Evolutionary conservation across 2,113 vertebrate species (phyloP), one percentile per base, ranked within the genome.

Genomic region (Serilophus lunatus): DNA sequence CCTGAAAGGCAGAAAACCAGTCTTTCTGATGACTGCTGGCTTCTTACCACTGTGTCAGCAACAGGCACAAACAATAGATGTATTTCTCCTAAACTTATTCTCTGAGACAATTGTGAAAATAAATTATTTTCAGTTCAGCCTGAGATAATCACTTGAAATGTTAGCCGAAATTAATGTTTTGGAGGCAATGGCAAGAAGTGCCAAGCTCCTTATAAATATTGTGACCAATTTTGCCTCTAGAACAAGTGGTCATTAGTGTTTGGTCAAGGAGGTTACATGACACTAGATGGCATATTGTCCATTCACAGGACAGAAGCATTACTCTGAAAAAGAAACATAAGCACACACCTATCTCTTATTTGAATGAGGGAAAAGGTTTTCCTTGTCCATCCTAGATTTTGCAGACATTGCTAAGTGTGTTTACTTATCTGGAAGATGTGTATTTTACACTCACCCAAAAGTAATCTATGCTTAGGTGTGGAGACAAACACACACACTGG

Each of bases 401-500:
- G 7, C 35, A 66, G 20, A 35, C 1, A 14, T 20, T 57, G 15
- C 45, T 35, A 2, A 2, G 2, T 29, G 22, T 2, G 0, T 66
- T 85, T 72, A 51, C 25, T 49, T 61, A 17, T 57, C 63, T 65
- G 49, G 31, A 88, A 88, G 81, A 8, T 33, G 4, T 16, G 29
- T 22, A 7, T 38, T 69, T 7, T 22, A 31, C 3, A 54, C 1
- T 10, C n/a, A 29, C 2, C 13, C 8, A 11, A 57, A 79, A 36
- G n/a, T 22, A 57, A 42, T 19, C 19, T 44, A 53, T 14, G 8
- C 17, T 51, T 8, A 33, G 63, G 7, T n/a, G 26, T 24, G 59
- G 40, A 83, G 53, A 44, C 38, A 92, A 42, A 60, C 40, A 17
- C 35, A 51, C 12, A 12, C 9, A 25, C 7, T 33, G 44, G 2